Base-by-base conservation (phyloP, 2,888 invertebrate species). In the Ophraella communa region DNA sequence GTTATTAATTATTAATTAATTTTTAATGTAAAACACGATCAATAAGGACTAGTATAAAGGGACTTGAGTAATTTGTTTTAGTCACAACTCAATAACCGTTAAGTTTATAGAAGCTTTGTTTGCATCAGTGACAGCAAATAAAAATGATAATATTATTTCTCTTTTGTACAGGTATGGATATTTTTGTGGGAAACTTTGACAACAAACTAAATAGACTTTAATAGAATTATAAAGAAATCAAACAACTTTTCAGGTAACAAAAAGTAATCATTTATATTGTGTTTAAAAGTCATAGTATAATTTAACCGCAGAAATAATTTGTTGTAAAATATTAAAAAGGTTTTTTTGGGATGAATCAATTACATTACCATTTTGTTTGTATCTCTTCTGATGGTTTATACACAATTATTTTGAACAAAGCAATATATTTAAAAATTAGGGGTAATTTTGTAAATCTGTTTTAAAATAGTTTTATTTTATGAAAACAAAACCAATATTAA, bases 1-100 rank as follows among this genome's bases (percentile, higher is more conserved):
- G 52, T 59, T 59, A 52, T 60, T 52, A 52, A 60, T 60, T 52
- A 49, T 33, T 23, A 35, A 49, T 57, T 47, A 49, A 57, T 57
- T 57, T 57, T 57, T 57, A 57, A 57, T 57, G 55, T 24, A 23
- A 4, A 44, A 11, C n/a, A 49, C 27, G 49, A 10, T 51, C 49
- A 24, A 51, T 27, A 51, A 8, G 10, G 24, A 51, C 3, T n/a
- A 27, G 17, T 27, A 21, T 27, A 10, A 51, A 27, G n/a, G n/a
- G 14, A 1, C 17, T 17, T 33, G 4, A 33, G 30, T 30, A 53
- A 53, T 33, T 53, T 53, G 53, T 53, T 53, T 53, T 33, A 53
- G 20, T 30, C 53, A 53, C 17, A 53, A 35, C 53, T 53, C 33
- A 35, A 53, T 18, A 30, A 33, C 17, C 53, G 33, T 18, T 53